These are phyloP conservation scores for Hemaris fuciformis DNA, from an alignment of 2,888 invertebrate species.

Conservation along the genomic window DNA sequence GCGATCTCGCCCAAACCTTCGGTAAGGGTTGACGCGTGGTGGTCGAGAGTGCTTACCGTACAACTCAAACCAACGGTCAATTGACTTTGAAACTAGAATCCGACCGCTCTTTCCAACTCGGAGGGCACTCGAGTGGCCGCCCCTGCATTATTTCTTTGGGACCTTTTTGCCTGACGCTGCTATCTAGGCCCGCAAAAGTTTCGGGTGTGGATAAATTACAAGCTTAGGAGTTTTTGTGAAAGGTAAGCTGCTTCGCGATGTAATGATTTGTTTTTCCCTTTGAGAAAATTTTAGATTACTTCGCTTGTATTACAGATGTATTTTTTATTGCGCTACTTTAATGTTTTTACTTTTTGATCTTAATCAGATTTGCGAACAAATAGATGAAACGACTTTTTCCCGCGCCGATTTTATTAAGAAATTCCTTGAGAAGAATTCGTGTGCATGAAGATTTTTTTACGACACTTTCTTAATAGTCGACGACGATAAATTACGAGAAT, in stretches of 20 bases:
- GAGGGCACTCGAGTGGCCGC: constrained; percentile 30
- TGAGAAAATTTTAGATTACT: background rate
- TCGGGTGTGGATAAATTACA: constrained; percentile 2
- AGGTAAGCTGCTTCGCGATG: background rate
- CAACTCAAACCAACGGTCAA: constrained; percentile 38
- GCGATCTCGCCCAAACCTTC: background rate
- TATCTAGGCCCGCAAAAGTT: constrained; percentile 10
- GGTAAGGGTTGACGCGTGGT: constrained; percentile 20
- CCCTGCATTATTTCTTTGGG: constrained; percentile 31
- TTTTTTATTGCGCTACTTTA: background rate
- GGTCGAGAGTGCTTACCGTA: constrained; percentile 32
- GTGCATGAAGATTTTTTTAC: no score
- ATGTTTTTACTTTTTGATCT: no score
- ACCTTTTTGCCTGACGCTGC: constrained; percentile 17
- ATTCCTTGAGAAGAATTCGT: no score
- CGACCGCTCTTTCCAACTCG: constrained; percentile 39
- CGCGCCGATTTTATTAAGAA: no score
- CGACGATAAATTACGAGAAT: no score
- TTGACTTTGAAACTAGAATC: constrained; percentile 52
- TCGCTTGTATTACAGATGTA: background rate
- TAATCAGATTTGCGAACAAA: no score
- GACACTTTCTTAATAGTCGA: no score
- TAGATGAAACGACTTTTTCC: no score
- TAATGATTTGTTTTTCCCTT: background rate
- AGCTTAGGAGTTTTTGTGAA: background rate